Base-by-base conservation (phyloP, 2,888 invertebrate genomes). In the Mycalesis mineus region DNA sequence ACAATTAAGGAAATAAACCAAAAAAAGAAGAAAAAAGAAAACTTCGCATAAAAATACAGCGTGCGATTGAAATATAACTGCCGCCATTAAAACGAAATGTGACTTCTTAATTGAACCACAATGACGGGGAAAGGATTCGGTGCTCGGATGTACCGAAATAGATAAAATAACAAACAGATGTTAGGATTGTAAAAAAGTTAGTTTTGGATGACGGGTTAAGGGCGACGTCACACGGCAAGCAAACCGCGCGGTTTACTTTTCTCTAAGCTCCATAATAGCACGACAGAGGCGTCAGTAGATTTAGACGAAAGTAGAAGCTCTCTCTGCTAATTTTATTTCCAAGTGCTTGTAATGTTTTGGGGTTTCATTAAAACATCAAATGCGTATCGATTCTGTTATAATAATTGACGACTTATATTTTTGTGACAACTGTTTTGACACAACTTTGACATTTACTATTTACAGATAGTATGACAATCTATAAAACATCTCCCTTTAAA, bases 91-190 rank as follows among this genome's bases (percentile, higher is more conserved):
- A 77, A 77, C 66, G 70, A 79, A 79, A 77, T 74, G 77, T 72
- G 70, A 66, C 74, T 77, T 72, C 73, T 74, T 86, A 88, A 87
- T 88, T 86, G 85, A 80, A 75, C 68, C 71, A 81, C 82, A 82
- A 82, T 81, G 80, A 82, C 80, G 71, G 73, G 74, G 73, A 72
- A 53, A 71, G 77, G 72, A 72, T 63, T 65, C 53, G 60, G 58
- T 58, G 55, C 61, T 53, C 78, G 79, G 83, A 82, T 75, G 72
- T 72, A 73, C 80, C 39, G 57, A 84, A 88, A 88, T 88, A 88
- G 86, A 79, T 53, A 57, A 70, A 78, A 86, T 77, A 86, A 84
- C 82, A 84, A 84, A 84, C 88, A 88, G 73, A 82, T 88, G 88
- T 75, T 70, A 63, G 58, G 65, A 70, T 69, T 73, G 77, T 74